phyloP scores from a whole-genome alignment of 2,797 vertebrate species.

The Hylomyscus alleni region DNA sequence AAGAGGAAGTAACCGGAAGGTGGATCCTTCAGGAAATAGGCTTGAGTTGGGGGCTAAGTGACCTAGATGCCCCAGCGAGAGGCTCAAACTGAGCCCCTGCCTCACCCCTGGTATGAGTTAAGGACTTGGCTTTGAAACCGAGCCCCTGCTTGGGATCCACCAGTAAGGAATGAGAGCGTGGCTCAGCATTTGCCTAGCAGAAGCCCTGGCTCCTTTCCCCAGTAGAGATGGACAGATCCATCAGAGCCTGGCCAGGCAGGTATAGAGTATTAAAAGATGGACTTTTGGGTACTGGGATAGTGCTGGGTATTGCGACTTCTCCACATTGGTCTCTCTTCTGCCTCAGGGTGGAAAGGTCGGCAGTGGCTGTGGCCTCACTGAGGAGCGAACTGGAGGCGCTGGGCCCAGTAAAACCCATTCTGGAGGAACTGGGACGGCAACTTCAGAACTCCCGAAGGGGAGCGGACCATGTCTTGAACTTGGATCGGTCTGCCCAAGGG shows the following conservation, averaged over 20 bases:
- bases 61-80: neutral
- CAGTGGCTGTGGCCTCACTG: slow-evolving; percentile 82
- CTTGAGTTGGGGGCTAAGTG: neutral
- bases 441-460: slow-evolving; percentile 76
- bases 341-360: slow-evolving; percentile 81
- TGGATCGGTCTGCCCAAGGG: slow-evolving; percentile 73
- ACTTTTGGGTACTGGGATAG: too few relatives aligned
- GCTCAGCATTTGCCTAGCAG: neutral
- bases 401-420: slow-evolving; percentile 83
- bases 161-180: neutral
- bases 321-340: neutral
- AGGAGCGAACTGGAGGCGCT: slow-evolving; percentile 82
- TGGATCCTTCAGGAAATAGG: neutral
- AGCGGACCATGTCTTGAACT: slow-evolving; percentile 71
- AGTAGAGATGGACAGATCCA: neutral
- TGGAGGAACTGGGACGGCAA: slow-evolving; percentile 84
- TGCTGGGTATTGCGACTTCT: accelerated
- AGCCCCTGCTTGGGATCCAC: neutral
- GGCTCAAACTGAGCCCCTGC: neutral
- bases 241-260: neutral
- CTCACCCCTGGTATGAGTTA: neutral
- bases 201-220: neutral
- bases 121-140: neutral
- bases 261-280: accelerated
- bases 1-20: neutral